Evolutionary conservation across 2,888 invertebrate species (phyloP).

Genomic region (Esperia sulphurella): DNA sequence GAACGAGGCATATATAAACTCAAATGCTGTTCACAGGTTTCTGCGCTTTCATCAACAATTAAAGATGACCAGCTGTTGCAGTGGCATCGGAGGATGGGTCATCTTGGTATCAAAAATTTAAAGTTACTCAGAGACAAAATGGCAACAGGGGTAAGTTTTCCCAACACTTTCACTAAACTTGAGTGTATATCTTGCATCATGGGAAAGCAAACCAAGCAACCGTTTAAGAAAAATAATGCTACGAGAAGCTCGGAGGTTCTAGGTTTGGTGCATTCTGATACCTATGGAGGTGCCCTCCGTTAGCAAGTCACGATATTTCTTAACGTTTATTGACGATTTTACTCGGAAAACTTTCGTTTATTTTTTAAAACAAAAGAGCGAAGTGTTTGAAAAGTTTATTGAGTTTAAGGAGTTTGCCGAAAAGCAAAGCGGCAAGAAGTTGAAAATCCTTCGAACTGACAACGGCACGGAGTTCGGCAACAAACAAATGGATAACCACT

Average conservation of each 20-base stretch:
- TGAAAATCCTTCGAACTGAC: no score
- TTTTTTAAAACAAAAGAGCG: constrained; percentile 7
- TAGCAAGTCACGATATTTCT: not conserved
- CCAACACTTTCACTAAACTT: not conserved
- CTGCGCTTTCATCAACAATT: no score
- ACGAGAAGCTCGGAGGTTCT: not conserved
- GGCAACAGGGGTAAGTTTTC: constrained; percentile 1
- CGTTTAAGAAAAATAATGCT: not conserved
- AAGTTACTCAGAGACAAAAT: not conserved
- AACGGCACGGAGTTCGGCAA: constrained; percentile 11
- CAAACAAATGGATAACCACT: constrained; percentile 6
- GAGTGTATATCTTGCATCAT: constrained; percentile 2
- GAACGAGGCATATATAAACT: not conserved
- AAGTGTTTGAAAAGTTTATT: constrained; percentile 2
- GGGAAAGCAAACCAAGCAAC: constrained; percentile 4
- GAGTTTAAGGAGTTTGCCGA: constrained; percentile 4
- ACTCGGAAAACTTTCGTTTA: constrained; percentile 11
- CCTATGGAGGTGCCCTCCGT: constrained; percentile 3
- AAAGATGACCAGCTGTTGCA: not conserved
- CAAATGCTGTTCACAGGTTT: not conserved
- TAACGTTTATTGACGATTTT: constrained; percentile 7
- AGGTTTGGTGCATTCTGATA: constrained; percentile 5
- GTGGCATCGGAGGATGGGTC: constrained; percentile 1
- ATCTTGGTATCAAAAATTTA: not conserved
- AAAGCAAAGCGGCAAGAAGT: constrained; percentile 8